phyloP scores from a whole-genome alignment of 1,140 invertebrate species.

The Triops cancriformis region DNA sequence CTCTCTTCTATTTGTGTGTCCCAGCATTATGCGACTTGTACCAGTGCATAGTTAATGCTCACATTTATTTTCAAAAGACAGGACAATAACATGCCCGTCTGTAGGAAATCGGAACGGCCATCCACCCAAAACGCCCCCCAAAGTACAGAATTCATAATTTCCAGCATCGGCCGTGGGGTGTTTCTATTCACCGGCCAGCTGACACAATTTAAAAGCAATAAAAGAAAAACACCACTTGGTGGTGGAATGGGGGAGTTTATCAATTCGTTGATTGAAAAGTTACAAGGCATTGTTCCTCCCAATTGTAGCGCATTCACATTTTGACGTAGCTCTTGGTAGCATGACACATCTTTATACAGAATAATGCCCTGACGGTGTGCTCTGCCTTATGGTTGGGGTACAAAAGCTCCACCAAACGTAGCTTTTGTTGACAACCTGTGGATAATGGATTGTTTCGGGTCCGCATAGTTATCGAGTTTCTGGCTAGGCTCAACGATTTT shows the following conservation, averaged over 20 bases:
- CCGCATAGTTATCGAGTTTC: not conserved
- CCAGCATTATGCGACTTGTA: not conserved
- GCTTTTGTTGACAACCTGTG: constrained; percentile 2
- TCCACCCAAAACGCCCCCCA: not conserved
- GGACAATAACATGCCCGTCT: not conserved
- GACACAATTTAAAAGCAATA: not conserved
- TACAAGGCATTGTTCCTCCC: not conserved
- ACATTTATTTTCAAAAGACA: not conserved
- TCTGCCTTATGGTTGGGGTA: not conserved
- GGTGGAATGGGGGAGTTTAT: too few relatives aligned
- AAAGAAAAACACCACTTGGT: too few relatives aligned
- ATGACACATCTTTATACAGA: not conserved
- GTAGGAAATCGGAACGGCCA: not conserved
- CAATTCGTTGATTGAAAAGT: too few relatives aligned
- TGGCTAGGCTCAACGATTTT: not conserved
- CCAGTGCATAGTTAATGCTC: not conserved
- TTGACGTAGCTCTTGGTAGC: not conserved
- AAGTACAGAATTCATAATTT: not conserved
- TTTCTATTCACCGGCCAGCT: not conserved
- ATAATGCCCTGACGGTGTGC: not conserved
- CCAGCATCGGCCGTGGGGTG: not conserved
- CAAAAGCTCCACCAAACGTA: not conserved
- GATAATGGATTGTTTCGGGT: not conserved
- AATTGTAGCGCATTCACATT: not conserved
- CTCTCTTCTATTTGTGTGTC: not conserved